Conservation (phyloP, 2,113 vertebrate species). For the Cairina moschata region DNA sequence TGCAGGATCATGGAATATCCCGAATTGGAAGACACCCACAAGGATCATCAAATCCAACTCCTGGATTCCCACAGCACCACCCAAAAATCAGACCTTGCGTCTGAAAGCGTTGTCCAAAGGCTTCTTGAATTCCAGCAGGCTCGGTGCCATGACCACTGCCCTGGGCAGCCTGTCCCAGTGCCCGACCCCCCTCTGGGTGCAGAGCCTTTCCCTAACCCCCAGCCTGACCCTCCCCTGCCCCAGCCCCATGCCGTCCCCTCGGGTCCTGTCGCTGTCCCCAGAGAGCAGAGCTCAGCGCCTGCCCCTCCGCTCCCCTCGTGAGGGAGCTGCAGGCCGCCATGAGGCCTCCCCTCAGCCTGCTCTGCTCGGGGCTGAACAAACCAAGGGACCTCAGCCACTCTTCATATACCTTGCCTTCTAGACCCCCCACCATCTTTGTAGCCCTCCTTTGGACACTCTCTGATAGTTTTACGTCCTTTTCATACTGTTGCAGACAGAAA, state of each 20-base stretch:
- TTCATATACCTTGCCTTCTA: neutral
- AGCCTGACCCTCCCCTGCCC: neutral
- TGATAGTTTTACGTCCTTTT: too few relatives aligned
- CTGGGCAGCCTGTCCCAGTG: too few relatives aligned
- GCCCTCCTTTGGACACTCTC: neutral
- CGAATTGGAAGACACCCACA: too few relatives aligned
- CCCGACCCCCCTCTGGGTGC: neutral
- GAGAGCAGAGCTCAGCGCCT: neutral
- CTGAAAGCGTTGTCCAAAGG: too few relatives aligned
- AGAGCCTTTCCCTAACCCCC: neutral
- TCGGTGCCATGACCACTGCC: too few relatives aligned
- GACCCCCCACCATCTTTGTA: neutral
- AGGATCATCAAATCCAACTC: too few relatives aligned
- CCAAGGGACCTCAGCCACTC: neutral
- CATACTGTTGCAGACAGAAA: too few relatives aligned
- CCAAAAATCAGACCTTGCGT: too few relatives aligned
- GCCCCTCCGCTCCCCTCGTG: neutral
- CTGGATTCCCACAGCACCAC: too few relatives aligned
- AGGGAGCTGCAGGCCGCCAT: neutral
- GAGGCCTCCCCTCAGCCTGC: neutral
- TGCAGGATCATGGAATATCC: too few relatives aligned
- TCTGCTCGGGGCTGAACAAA: neutral
- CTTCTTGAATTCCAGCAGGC: too few relatives aligned
- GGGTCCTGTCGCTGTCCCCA: neutral
- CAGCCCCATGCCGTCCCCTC: neutral